Percentiles rank a stretch among this genome's conserved stretches.
Conservation (phyloP, 2,888 invertebrate genomes). For the Pycnomerus fuliginosus region DNA sequence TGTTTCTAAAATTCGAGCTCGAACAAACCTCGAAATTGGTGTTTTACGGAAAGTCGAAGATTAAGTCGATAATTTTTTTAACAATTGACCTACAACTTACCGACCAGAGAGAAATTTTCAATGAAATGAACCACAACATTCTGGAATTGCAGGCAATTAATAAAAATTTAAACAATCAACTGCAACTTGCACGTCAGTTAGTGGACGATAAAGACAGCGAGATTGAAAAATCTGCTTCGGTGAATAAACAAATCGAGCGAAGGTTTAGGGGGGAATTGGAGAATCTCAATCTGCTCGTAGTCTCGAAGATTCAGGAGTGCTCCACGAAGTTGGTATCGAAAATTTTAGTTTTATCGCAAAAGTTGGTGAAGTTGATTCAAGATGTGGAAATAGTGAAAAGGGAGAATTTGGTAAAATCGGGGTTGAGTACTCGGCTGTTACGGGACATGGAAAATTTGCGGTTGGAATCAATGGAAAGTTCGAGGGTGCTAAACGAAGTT, state of each 20-base stretch:
- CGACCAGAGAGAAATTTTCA: conserved; percentile 46
- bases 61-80: conserved; percentile 48
- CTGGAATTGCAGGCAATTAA: conserved; percentile 36
- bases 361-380: conserved; percentile 34
- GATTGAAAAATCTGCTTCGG: conserved; percentile 2
- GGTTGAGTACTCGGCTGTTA: conserved; percentile 35
- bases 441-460: conserved; percentile 42
- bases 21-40: conserved; percentile 40
- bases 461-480: conserved; percentile 39
- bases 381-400: conserved; percentile 39
- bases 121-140: conserved; percentile 45
- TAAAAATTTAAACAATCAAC: conserved; percentile 33
- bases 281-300: conserved; percentile 11
- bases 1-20: conserved; percentile 43
- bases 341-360: conserved; percentile 29
- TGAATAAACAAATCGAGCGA: conserved; percentile 9
- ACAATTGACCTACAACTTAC: conserved; percentile 45
- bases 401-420: conserved; percentile 36
- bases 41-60: conserved; percentile 47
- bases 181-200: conserved; percentile 31
- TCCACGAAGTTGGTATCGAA: conserved; percentile 18
- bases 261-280: conserved; percentile 13
- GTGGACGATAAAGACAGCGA: conserved; percentile 21
- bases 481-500: conserved; percentile 36
- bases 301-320: conserved; percentile 18